A percentile compares a stretch with the other conserved stretches of the same genome.
phyloP scores from a whole-genome alignment of 2,797 vertebrate genomes.

The Micropoecilia bifurca region DNA sequence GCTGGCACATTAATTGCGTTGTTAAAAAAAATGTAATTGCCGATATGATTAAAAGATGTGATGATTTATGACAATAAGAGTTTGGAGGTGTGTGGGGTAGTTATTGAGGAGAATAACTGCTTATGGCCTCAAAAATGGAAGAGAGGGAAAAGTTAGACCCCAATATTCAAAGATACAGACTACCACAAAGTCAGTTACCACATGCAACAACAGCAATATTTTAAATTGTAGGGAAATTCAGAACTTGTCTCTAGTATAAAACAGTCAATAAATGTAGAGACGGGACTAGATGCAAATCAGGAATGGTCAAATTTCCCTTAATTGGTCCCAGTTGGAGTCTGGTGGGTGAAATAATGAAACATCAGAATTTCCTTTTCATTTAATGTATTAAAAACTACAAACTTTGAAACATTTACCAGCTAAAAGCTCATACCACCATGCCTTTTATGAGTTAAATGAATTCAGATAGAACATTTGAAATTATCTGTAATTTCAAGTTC shows the following conservation, averaged over 20 bases:
- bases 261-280: neutral
- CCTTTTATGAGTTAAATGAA: neutral
- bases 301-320: neutral
- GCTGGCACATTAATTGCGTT: constrained; percentile 56
- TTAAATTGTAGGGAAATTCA: constrained; percentile 21
- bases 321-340: neutral
- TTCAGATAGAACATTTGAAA: neutral
- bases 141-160: constrained; percentile 53
- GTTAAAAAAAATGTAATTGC: constrained; percentile 64
- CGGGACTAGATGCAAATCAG: neutral
- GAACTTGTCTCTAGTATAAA: neutral
- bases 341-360: neutral
- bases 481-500: neutral
- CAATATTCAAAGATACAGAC: constrained; percentile 31
- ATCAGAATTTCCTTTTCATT: neutral
- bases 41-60: constrained; percentile 76
- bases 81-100: constrained; percentile 38
- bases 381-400: neutral
- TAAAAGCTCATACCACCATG: neutral
- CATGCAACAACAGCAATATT: neutral
- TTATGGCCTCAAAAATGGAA: constrained; percentile 59
- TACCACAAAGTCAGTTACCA: constrained; percentile 26
- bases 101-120: constrained; percentile 31
- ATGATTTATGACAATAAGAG: constrained; percentile 77
- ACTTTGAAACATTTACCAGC: neutral